Percentiles rank a stretch among this genome's conserved stretches.
These are phyloP conservation scores for Pycnonotus jocosus DNA, from an alignment of 2,113 vertebrate genomes.

Conservation along the genomic window DNA sequence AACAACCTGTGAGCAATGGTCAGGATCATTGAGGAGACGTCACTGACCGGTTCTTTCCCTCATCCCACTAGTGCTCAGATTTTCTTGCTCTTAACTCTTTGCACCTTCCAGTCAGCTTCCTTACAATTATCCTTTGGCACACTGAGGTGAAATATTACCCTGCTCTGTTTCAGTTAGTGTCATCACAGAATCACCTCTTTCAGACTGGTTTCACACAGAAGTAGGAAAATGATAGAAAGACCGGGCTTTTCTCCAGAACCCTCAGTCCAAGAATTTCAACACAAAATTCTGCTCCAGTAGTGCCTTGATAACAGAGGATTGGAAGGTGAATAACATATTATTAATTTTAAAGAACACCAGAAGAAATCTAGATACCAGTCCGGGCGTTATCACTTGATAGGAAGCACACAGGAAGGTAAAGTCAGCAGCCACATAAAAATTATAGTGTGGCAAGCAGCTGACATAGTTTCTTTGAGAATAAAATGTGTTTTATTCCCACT, in stretches of 20 bases:
- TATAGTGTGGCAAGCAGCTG: neutral
- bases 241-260: neutral
- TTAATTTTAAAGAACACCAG: neutral
- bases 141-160: neutral
- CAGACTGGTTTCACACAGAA: neutral
- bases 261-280: neutral
- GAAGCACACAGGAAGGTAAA: neutral
- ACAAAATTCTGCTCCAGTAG: neutral
- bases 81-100: neutral
- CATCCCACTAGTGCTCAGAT: neutral
- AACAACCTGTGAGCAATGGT: neutral
- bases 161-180: neutral
- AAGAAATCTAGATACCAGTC: neutral
- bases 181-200: neutral
- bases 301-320: neutral
- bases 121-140: neutral
- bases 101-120: neutral
- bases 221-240: neutral
- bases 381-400: neutral
- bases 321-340: neutral
- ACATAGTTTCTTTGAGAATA: neutral
- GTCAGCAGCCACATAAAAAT: neutral
- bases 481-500: neutral
- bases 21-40: neutral
- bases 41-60: fast-evolving